A percentile compares a stretch with the other conserved stretches of the same genome.
These are phyloP conservation scores for Tenthredo scrophulariae DNA, from an alignment of 2,888 invertebrate species.

Conservation along the genomic window DNA sequence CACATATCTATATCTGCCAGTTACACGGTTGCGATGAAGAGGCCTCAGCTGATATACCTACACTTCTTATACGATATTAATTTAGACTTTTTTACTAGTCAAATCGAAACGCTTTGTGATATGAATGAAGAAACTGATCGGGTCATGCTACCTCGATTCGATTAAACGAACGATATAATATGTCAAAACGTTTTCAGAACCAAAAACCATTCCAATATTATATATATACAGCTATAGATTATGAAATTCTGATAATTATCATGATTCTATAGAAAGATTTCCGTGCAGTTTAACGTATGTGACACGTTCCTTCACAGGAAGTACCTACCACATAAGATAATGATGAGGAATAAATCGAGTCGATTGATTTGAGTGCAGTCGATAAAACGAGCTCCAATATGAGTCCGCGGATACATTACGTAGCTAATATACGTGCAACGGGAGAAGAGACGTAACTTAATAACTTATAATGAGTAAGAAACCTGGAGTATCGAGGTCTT, in stretches of 20 bases:
- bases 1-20: conserved; percentile 12
- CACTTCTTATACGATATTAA: neutral
- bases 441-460: neutral
- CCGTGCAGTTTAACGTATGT: neutral
- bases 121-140: neutral
- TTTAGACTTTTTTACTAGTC: neutral
- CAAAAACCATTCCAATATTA: neutral
- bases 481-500: conserved; percentile 5
- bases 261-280: neutral
- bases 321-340: neutral
- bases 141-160: neutral
- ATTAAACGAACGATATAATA: neutral
- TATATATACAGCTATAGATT: neutral
- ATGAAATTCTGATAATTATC: neutral
- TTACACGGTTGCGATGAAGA: neutral
- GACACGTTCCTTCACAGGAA: neutral
- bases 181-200: neutral
- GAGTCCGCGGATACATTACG: neutral
- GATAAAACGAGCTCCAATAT: neutral
- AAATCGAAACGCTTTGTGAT: neutral
- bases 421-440: neutral
- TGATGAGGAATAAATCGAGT: neutral
- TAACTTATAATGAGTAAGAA: conserved; percentile 22
- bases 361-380: conserved; percentile 24
- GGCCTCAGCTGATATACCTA: neutral